These are phyloP conservation scores for Zaprionus ghesquierei DNA, from an alignment of 1,140 invertebrate species.

Conservation along the genomic window DNA sequence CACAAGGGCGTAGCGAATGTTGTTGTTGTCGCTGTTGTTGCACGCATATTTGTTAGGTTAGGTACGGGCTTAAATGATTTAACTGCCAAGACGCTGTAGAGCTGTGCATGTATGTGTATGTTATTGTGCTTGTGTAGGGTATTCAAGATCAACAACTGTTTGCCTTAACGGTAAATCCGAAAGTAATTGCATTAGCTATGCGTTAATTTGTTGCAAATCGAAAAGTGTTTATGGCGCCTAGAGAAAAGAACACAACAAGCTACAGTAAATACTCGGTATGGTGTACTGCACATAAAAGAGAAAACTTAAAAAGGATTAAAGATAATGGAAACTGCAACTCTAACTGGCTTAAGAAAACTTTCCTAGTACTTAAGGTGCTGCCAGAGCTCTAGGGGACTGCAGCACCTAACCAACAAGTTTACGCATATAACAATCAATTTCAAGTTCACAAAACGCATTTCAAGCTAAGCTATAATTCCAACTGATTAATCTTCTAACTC, in stretches of 20 bases:
- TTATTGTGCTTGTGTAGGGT: neutral
- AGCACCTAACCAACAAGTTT: neutral
- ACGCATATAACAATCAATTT: neutral
- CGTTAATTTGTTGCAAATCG: neutral
- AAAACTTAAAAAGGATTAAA: no score
- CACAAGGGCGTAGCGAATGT: constrained; percentile 63
- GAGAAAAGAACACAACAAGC: neutral
- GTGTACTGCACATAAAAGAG: neutral
- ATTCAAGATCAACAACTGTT: neutral
- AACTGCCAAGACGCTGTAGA: neutral
- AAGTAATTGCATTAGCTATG: constrained; percentile 12
- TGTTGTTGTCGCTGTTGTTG: no score
- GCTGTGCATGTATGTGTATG: neutral
- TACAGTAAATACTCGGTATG: neutral
- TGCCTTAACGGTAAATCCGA: neutral
- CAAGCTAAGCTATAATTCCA: neutral
- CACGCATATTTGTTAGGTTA: constrained; percentile 43
- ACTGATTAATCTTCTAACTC: neutral
- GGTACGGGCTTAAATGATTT: neutral
- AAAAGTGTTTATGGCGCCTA: neutral
- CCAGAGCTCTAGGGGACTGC: no score
- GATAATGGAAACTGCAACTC: no score
- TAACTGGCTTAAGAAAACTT: no score
- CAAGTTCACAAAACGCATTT: neutral
- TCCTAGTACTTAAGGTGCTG: no score